Conservation (phyloP, 2,797 vertebrate species). For the Carduelis carduelis region DNA sequence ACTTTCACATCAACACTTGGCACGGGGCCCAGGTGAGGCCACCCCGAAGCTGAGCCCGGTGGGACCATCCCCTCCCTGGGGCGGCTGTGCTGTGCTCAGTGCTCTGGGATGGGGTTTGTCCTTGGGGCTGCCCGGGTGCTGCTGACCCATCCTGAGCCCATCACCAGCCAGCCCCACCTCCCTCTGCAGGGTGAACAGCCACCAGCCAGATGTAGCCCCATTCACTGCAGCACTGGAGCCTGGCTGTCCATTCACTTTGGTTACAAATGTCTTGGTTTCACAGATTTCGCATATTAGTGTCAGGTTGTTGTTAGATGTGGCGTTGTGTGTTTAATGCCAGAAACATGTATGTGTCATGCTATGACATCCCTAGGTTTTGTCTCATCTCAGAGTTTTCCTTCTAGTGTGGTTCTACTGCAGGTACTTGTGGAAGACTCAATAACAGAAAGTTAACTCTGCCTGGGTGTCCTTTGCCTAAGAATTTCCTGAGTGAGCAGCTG, state of each 20-base stretch:
- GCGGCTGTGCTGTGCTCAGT: rapidly evolving
- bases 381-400: background rate
- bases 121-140: rapidly evolving
- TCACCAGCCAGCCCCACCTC: background rate
- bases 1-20: background rate
- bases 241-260: rapidly evolving
- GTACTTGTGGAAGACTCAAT: background rate
- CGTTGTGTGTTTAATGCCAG: background rate
- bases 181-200: too few species aligned
- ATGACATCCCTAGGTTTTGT: background rate
- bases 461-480: background rate
- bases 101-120: background rate
- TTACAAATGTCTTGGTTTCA: background rate
- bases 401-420: background rate
- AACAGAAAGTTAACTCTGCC: background rate
- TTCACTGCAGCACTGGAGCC: background rate
- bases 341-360: background rate
- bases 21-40: rapidly evolving
- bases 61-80: rapidly evolving
- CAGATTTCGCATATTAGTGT: background rate
- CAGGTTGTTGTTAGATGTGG: background rate
- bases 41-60: background rate
- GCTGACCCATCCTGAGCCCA: background rate
- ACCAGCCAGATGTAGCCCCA: background rate
- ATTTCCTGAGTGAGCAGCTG: background rate